These are phyloP conservation scores for Drosophila rhopaloa DNA, from an alignment of 1,140 invertebrate genomes.

Conservation along the genomic window DNA sequence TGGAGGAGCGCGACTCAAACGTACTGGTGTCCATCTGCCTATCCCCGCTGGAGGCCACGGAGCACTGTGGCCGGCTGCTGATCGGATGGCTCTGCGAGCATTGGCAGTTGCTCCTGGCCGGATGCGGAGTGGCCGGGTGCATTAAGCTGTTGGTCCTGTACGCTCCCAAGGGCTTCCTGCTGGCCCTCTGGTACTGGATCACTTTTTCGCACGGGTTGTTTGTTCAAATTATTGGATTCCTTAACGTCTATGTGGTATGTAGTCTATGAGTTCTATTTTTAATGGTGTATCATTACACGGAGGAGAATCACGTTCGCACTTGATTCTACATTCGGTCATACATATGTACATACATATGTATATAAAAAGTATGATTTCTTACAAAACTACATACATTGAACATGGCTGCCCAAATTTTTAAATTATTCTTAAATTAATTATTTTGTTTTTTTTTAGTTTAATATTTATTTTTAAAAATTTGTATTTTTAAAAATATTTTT, in stretches of 20 bases:
- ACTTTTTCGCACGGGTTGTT: slow-evolving; percentile 82
- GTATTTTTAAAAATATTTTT: too few species aligned
- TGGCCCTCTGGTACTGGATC: slow-evolving; percentile 85
- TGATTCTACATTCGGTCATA: background rate
- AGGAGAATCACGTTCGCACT: background rate
- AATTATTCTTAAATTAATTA: too few species aligned
- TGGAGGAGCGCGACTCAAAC: slow-evolving; percentile 86
- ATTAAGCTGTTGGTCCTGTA: slow-evolving; percentile 85
- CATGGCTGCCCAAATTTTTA: too few species aligned
- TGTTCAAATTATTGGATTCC: slow-evolving; percentile 84
- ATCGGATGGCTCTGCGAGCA: slow-evolving; percentile 86
- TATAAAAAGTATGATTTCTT: too few species aligned
- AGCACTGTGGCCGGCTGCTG: slow-evolving; percentile 88
- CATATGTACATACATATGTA: too few species aligned
- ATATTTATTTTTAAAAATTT: too few species aligned
- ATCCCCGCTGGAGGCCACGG: slow-evolving; percentile 89
- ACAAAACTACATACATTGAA: too few species aligned
- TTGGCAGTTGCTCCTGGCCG: slow-evolving; percentile 85
- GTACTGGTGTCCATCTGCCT: slow-evolving; percentile 88
- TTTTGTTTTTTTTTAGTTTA: too few species aligned
- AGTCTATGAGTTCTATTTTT: background rate
- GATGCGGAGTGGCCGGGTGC: slow-evolving; percentile 62
- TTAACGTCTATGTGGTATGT: slow-evolving; percentile 85
- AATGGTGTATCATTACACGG: background rate
- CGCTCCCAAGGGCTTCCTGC: slow-evolving; percentile 86